These are phyloP conservation scores for Drosophila leontia DNA, from an alignment of 1,140 invertebrate genomes.

Conservation along the genomic window DNA sequence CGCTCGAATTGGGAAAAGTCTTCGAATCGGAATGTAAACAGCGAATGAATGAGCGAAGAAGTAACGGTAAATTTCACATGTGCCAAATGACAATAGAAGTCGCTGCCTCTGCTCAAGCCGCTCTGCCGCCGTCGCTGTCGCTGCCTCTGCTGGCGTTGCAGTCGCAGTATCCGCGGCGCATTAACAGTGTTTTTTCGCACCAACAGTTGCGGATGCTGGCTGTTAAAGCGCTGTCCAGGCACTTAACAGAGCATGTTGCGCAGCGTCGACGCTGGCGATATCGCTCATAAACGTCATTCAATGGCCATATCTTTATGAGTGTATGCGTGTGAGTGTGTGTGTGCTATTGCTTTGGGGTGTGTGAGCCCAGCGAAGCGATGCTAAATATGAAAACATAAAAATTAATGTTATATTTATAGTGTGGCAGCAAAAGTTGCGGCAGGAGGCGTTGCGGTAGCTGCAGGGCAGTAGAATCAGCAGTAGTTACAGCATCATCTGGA, in stretches of 20 bases:
- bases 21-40: constrained; percentile 77
- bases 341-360: constrained; percentile 39
- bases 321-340: constrained; percentile 35
- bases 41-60: constrained; percentile 80
- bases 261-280: constrained; percentile 51
- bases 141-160: constrained; percentile 22
- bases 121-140: constrained; percentile 22
- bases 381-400: constrained; percentile 83
- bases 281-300: constrained; percentile 81
- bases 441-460: constrained; percentile 71
- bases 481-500: constrained; percentile 19
- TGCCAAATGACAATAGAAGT: constrained; percentile 78
- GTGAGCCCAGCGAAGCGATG: constrained; percentile 72
- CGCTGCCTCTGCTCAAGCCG: constrained; percentile 24
- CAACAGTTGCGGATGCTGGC: constrained; percentile 67
- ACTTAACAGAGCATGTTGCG: constrained; percentile 48
- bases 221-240: constrained; percentile 47
- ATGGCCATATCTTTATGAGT: constrained; percentile 67
- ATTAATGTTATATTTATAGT: constrained; percentile 84
- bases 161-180: constrained; percentile 28
- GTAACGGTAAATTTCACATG: constrained; percentile 82
- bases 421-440: constrained; percentile 71
- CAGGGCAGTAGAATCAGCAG: constrained; percentile 56
- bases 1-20: constrained; percentile 54
- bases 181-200: constrained; percentile 39